Evolutionary conservation across 1,140 invertebrate species (phyloP).

Genomic region (Zaprionus lachaisei): DNA sequence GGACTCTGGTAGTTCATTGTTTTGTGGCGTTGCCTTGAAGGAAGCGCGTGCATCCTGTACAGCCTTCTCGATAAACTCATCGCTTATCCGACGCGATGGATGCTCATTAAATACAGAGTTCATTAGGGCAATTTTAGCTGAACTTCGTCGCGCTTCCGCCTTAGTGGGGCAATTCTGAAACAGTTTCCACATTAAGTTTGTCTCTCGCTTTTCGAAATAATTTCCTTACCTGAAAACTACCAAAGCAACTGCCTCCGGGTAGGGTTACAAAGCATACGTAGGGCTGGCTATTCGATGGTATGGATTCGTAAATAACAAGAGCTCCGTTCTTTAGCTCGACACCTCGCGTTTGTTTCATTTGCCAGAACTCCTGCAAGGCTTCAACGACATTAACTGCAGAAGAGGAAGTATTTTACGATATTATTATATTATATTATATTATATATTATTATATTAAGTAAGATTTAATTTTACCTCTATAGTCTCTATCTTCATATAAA

Average conservation of each 20-base stretch:
- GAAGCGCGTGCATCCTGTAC: constrained; percentile 93
- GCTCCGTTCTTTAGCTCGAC: constrained; percentile 95
- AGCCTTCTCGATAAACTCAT: constrained; percentile 97
- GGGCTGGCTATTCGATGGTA: constrained; percentile 94
- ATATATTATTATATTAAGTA: background rate
- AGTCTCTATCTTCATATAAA: constrained; percentile 79
- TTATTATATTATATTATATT: background rate
- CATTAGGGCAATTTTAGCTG: constrained; percentile 98
- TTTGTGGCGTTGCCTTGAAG: constrained; percentile 87
- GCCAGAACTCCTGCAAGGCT: constrained; percentile 98
- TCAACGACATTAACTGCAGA: constrained; percentile 95
- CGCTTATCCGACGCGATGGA: constrained; percentile 95
- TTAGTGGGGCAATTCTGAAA: constrained; percentile 94
- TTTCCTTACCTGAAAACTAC: constrained; percentile 92
- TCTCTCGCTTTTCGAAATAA: background rate
- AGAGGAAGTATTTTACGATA: background rate
- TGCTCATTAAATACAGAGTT: constrained; percentile 99
- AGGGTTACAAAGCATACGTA: constrained; percentile 98
- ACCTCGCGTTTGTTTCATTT: constrained; percentile 96
- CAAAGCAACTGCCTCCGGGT: constrained; percentile 97
- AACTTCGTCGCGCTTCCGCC: constrained; percentile 95
- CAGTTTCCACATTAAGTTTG: background rate
- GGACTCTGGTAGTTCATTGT: constrained; percentile 92
- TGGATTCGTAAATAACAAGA: constrained; percentile 97
- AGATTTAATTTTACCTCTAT: constrained; percentile 62